A percentile compares a stretch with the other conserved stretches of the same genome.
These are phyloP conservation scores for Dioctria rufipes DNA, from an alignment of 2,888 invertebrate genomes.

Conservation along the genomic window DNA sequence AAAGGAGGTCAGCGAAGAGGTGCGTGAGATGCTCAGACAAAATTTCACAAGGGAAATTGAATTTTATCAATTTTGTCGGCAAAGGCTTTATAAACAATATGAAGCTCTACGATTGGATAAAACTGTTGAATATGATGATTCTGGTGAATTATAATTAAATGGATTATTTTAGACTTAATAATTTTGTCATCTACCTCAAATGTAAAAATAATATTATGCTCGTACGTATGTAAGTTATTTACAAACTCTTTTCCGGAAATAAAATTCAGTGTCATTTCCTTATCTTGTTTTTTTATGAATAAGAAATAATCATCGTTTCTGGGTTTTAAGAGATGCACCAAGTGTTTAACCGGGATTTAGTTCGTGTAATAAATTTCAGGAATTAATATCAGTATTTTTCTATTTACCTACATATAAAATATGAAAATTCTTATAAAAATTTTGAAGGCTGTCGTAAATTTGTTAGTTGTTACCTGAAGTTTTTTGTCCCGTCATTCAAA, in stretches of 20 bases:
- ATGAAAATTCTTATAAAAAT: too few species aligned
- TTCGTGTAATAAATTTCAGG: too few species aligned
- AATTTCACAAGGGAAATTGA: conserved; percentile 92
- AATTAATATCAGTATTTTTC: too few species aligned
- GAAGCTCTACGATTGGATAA: conserved; percentile 72
- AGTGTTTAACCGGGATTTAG: too few species aligned
- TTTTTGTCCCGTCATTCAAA: too few species aligned
- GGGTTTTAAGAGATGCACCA: too few species aligned
- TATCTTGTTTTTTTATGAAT: background rate
- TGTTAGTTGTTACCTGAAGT: too few species aligned
- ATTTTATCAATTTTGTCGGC: conserved; percentile 90
- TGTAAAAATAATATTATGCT: conserved; percentile 51
- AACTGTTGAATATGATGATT: background rate
- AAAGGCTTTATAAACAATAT: conserved; percentile 84
- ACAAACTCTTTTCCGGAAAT: background rate
- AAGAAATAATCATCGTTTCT: too few species aligned
- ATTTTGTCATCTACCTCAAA: background rate
- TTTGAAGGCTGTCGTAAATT: too few species aligned
- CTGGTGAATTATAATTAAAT: conserved; percentile 54
- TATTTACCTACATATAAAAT: too few species aligned
- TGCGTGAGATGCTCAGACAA: conserved; percentile 77
- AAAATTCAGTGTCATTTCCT: background rate
- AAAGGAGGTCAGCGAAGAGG: conserved; percentile 19
- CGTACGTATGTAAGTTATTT: background rate
- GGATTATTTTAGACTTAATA: too few species aligned